Conservation (phyloP, 2,113 vertebrate genomes). For the Saguinus midas region DNA sequence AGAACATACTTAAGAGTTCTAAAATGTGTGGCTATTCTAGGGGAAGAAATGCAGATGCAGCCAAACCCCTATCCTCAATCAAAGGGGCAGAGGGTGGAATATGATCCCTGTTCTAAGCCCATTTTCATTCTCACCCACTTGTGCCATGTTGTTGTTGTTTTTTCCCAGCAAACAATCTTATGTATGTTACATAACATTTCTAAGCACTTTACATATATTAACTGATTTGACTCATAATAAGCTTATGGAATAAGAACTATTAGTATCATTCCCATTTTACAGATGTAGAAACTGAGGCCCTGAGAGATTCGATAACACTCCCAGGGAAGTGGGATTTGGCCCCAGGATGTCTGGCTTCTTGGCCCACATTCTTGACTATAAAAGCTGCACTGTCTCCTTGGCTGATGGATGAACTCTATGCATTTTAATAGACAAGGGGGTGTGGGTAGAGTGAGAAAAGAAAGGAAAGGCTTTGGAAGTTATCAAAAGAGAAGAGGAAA, state of each 20-base stretch:
- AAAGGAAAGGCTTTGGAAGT: not conserved
- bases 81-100: too few species aligned
- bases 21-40: not conserved
- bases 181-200: not conserved
- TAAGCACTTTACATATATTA: not conserved
- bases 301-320: not conserved
- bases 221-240: not conserved
- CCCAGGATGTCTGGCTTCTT: not conserved
- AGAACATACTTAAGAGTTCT: not conserved
- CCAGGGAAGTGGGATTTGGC: not conserved
- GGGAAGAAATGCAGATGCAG: not conserved
- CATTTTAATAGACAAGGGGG: not conserved
- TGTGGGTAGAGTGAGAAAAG: not conserved
- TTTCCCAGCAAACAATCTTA: not conserved
- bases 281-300: constrained; percentile 8
- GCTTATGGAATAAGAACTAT: not conserved
- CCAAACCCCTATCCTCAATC: not conserved
- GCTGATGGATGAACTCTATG: not conserved
- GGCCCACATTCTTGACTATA: not conserved
- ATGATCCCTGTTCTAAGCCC: too few species aligned
- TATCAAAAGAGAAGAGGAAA: not conserved
- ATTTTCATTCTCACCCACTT: not conserved
- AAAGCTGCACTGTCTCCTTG: not conserved
- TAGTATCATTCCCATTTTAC: not conserved
- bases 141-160: not conserved